These are phyloP conservation scores for Sminthurides bifidus DNA, from an alignment of 1,140 invertebrate species.

Conservation along the genomic window DNA sequence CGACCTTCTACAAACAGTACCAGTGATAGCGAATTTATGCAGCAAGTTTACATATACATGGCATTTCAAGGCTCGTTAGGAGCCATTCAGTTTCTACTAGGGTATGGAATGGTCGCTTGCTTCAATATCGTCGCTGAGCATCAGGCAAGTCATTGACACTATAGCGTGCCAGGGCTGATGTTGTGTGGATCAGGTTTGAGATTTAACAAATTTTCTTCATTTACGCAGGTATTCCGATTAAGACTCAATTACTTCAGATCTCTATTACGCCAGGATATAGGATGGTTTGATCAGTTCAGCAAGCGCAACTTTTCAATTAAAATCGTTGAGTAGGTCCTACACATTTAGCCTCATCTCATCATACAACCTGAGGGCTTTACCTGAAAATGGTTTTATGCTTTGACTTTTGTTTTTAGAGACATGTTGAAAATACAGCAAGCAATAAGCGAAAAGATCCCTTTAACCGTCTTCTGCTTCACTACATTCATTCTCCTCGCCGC, in stretches of 20 bases:
- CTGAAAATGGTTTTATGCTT: neutral
- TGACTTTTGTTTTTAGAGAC: conserved; percentile 39
- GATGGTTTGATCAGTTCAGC: conserved; percentile 47
- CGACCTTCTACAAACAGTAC: too few species aligned
- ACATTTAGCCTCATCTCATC: neutral
- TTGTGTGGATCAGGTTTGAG: neutral
- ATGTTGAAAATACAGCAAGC: conserved; percentile 47
- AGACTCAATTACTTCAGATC: conserved; percentile 32
- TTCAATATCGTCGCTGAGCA: conserved; percentile 37
- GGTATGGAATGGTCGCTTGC: conserved; percentile 36
- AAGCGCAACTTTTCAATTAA: conserved; percentile 44
- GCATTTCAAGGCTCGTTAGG: conserved; percentile 29
- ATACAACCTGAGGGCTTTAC: neutral
- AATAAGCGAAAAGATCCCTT: conserved; percentile 49
- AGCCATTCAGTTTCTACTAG: conserved; percentile 32
- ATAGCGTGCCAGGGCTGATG: neutral
- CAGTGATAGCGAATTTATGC: too few species aligned
- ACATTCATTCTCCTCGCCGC: conserved; percentile 37
- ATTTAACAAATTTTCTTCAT: conserved; percentile 17
- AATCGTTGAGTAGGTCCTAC: conserved; percentile 42
- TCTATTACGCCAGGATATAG: conserved; percentile 47
- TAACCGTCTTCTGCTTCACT: conserved; percentile 40
- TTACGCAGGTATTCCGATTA: conserved; percentile 28
- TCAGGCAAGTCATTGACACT: conserved; percentile 29
- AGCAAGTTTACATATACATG: too few species aligned